A percentile compares a stretch with the other conserved stretches of the same genome.
phyloP scores from a whole-genome alignment of 1,140 invertebrate genomes.

The Cotesia typhae region DNA sequence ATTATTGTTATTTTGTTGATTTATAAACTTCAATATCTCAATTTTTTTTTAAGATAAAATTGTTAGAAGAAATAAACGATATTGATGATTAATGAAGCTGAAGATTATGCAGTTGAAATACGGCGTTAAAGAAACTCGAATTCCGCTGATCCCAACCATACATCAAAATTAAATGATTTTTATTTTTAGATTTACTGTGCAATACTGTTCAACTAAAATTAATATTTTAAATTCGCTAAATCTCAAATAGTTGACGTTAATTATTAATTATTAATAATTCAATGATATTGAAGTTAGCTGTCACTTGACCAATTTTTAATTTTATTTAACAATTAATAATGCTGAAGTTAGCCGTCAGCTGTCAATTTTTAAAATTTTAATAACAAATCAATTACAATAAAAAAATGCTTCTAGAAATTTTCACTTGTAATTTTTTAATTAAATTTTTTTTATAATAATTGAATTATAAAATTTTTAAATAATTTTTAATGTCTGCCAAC shows the following conservation, averaged over 20 bases:
- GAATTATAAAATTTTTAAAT: too few relatives aligned
- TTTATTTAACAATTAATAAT: too few relatives aligned
- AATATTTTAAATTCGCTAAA: constrained; percentile 18
- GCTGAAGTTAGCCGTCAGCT: too few relatives aligned
- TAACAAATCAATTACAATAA: too few relatives aligned
- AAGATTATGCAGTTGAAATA: constrained; percentile 15
- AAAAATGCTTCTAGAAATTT: too few relatives aligned
- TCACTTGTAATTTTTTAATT: neutral
- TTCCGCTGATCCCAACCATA: constrained; percentile 48
- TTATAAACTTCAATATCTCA: too few relatives aligned
- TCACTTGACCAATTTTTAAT: too few relatives aligned
- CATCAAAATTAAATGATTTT: constrained; percentile 59
- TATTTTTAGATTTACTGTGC: constrained; percentile 55
- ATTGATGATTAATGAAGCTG: neutral
- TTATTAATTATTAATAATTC: neutral
- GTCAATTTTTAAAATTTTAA: too few relatives aligned
- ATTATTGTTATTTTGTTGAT: neutral
- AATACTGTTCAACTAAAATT: constrained; percentile 42
- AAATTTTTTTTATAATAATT: neutral
- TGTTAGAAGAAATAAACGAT: too few relatives aligned
- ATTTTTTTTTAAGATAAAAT: too few relatives aligned
- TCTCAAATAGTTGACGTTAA: neutral
- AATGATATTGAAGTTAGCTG: too few relatives aligned
- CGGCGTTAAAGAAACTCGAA: constrained; percentile 46
- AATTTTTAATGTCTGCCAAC: too few relatives aligned